Evolutionary conservation across 2,888 invertebrate genomes (phyloP).

Genomic region (Hedya salicella): DNA sequence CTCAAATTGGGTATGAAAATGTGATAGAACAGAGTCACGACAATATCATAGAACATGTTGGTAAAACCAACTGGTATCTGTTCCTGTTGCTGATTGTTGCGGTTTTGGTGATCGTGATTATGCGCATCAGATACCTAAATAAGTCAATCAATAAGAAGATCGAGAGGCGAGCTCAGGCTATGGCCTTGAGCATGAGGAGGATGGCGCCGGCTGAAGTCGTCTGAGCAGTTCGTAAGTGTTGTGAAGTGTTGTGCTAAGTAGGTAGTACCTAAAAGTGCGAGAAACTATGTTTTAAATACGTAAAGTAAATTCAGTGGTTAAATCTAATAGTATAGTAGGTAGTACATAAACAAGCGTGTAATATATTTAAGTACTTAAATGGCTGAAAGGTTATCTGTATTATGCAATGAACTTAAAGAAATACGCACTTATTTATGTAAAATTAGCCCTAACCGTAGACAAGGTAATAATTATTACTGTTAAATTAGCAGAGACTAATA

Average conservation of each 20-base stretch:
- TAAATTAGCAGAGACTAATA: constrained; percentile 1
- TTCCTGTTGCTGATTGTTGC: too few relatives aligned
- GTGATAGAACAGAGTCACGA: too few relatives aligned
- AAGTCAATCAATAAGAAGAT: constrained; percentile 15
- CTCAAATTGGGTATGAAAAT: too few relatives aligned
- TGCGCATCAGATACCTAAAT: background rate
- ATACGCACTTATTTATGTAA: constrained; percentile 17
- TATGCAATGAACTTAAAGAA: constrained; percentile 5
- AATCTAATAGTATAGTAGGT: background rate
- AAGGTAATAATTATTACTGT: constrained; percentile 5
- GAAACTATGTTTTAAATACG: background rate
- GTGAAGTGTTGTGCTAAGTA: too few relatives aligned
- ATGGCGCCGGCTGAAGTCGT: constrained; percentile 11
- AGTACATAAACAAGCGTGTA: background rate
- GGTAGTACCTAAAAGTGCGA: background rate
- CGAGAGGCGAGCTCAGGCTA: constrained; percentile 18
- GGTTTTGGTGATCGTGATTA: too few relatives aligned
- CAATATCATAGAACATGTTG: too few relatives aligned
- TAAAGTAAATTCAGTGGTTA: background rate
- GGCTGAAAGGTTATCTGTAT: constrained; percentile 3
- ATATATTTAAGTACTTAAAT: background rate
- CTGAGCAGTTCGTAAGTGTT: background rate
- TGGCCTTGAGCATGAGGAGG: constrained; percentile 1
- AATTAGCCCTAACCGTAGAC: constrained; percentile 6
- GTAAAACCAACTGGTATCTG: too few relatives aligned